Conservation (phyloP, 2,888 invertebrate genomes). For the Zeuzera pyrina region DNA sequence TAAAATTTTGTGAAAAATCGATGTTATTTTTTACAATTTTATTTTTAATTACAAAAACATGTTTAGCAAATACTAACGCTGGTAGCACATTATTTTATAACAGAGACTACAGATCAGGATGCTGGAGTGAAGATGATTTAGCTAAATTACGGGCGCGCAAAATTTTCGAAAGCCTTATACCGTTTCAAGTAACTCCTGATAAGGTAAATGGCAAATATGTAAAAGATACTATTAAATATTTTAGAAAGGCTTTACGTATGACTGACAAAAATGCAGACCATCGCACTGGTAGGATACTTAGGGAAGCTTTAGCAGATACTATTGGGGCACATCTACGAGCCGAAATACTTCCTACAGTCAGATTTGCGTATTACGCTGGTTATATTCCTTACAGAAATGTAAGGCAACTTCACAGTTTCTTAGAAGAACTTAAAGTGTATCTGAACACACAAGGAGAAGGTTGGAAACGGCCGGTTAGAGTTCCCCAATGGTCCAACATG, state of each 20-base stretch:
- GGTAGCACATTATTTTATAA: constrained; percentile 49
- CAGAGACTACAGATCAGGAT: constrained; percentile 23
- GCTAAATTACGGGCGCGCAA: constrained; percentile 44
- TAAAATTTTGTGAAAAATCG: too few relatives aligned
- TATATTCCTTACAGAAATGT: constrained; percentile 45
- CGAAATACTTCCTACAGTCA: constrained; percentile 46
- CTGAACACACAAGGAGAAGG: constrained; percentile 56
- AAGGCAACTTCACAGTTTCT: constrained; percentile 40
- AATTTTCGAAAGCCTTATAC: constrained; percentile 42
- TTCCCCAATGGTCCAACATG: constrained; percentile 43
- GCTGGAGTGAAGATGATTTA: constrained; percentile 50
- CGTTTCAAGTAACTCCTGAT: constrained; percentile 32
- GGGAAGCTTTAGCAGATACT: constrained; percentile 45
- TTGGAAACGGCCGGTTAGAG: constrained; percentile 37
- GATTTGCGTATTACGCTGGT: constrained; percentile 60
- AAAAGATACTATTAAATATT: constrained; percentile 37
- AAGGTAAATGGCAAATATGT: constrained; percentile 39
- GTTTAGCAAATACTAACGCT: constrained; percentile 26
- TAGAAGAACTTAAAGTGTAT: constrained; percentile 31
- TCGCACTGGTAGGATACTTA: constrained; percentile 27
- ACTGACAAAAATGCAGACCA: constrained; percentile 25
- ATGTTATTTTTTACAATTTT: constrained; percentile 44
- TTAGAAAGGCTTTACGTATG: constrained; percentile 29
- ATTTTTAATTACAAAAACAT: constrained; percentile 28
- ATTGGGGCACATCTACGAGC: constrained; percentile 51